phyloP scores from a whole-genome alignment of 2,113 vertebrate genomes.

The Tachysurus fulvidraco region DNA sequence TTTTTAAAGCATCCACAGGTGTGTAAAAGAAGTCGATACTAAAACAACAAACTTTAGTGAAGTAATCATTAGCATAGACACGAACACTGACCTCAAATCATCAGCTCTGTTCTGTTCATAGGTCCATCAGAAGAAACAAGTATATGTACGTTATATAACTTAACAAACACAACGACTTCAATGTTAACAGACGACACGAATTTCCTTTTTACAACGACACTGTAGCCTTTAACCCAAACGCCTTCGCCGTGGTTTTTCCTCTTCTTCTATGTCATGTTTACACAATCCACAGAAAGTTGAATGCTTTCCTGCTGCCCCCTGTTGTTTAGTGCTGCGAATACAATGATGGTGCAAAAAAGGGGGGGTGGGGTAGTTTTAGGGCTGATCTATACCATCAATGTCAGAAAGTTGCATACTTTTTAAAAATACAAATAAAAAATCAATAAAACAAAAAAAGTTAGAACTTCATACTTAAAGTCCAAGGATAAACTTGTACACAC shows the following conservation, averaged over 20 bases:
- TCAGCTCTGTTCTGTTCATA: neutral
- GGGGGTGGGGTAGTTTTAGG: too few species aligned
- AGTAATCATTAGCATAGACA: neutral
- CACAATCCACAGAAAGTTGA: neutral
- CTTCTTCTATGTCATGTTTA: neutral
- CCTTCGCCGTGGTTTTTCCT: neutral
- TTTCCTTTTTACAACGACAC: neutral
- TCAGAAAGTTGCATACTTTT: too few species aligned
- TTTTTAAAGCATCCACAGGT: neutral
- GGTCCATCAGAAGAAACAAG: neutral
- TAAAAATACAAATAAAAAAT: too few species aligned
- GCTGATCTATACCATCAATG: neutral
- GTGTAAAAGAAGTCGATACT: neutral
- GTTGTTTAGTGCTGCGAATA: neutral
- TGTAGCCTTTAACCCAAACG: neutral
- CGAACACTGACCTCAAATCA: constrained; percentile 3
- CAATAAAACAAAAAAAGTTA: too few species aligned
- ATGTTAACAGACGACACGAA: neutral
- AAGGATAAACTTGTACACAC: too few species aligned
- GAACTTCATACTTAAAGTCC: too few species aligned
- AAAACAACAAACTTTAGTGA: neutral
- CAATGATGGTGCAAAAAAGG: neutral
- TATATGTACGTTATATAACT: neutral
- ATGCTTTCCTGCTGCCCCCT: neutral
- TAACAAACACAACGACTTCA: neutral